Base-by-base conservation (phyloP, 2,888 invertebrate species). In the Drosophila mimica region DNA sequence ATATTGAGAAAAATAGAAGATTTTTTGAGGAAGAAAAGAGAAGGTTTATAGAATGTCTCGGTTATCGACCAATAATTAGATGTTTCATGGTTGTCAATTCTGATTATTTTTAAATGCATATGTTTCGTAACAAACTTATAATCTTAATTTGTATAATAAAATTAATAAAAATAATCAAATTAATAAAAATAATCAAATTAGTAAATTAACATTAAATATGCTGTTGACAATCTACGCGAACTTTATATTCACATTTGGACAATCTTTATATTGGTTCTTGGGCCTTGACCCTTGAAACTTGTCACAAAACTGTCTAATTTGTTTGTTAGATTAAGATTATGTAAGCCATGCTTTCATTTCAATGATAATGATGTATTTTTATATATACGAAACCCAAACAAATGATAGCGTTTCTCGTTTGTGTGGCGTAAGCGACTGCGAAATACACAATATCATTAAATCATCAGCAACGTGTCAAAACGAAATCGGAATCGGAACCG, bases 181-280 rank as follows among this genome's bases (percentile, higher is more conserved):
- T 34, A 17, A 31, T 31, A 3, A 31, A 36, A 61, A 30, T 25
- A 33, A 7, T 48, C 25, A 38, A 25, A n/a, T n/a, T n/a, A n/a
- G n/a, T n/a, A n/a, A n/a, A n/a, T n/a, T n/a, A n/a, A n/a, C n/a
- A n/a, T n/a, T n/a, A n/a, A 34, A 31, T 25, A 20, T n/a, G 43
- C 7, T n/a, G 17, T 28, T 40, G 73, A 65, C 70, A 70, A 40
- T 38, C 46, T 30, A 17, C 57, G 36, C 60, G 46, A 71, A 60
- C 31, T 28, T 6, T 20, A 40, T 56, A 20, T 28, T 2, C n/a
- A 33, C 3, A 20, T 33, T 38, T 62, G 7, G n/a, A 28, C 25
- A 38, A 46, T 46, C 25, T 33, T 33, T 13, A 7, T 8, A 25
- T 36, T n/a, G 2, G 11, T 8, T 34, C 15, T 17, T 20, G 28